Conservation (phyloP, 2,888 invertebrate species). For the Melipona beecheii region DNA sequence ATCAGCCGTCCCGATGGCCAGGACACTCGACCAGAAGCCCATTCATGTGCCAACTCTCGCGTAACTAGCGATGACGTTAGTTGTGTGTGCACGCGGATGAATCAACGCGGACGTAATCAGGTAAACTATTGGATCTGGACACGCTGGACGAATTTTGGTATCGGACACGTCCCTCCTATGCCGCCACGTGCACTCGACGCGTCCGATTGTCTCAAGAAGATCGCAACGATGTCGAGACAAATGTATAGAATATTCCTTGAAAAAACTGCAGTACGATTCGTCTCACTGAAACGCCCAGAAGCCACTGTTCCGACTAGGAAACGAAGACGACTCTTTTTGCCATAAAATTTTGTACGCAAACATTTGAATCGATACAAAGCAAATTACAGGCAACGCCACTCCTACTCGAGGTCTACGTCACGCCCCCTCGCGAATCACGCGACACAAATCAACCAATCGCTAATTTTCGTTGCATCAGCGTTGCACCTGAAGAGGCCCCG, state of each 20-base stretch:
- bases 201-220: slow-evolving; percentile 34
- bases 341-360: too few relatives aligned
- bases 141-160: slow-evolving; percentile 58
- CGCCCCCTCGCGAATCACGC: too few relatives aligned
- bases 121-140: slow-evolving; percentile 57
- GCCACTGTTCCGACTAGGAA: too few relatives aligned
- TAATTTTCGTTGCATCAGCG: too few relatives aligned
- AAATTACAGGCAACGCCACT: too few relatives aligned
- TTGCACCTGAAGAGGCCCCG: too few relatives aligned
- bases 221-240: slow-evolving; percentile 32
- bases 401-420: too few relatives aligned
- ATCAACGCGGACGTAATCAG: slow-evolving; percentile 61
- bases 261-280: too few relatives aligned
- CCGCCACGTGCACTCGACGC: slow-evolving; percentile 16
- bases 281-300: too few relatives aligned
- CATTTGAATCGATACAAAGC: too few relatives aligned
- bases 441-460: too few relatives aligned
- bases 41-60: slow-evolving; percentile 64
- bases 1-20: slow-evolving; percentile 47
- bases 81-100: slow-evolving; percentile 58
- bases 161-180: slow-evolving; percentile 7
- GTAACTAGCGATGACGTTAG: slow-evolving; percentile 65
- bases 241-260: not conserved
- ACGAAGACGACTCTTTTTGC: too few relatives aligned
- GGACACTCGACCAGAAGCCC: slow-evolving; percentile 51